These are phyloP conservation scores for Julus scandinavius DNA, from an alignment of 2,888 invertebrate genomes.

Conservation along the genomic window DNA sequence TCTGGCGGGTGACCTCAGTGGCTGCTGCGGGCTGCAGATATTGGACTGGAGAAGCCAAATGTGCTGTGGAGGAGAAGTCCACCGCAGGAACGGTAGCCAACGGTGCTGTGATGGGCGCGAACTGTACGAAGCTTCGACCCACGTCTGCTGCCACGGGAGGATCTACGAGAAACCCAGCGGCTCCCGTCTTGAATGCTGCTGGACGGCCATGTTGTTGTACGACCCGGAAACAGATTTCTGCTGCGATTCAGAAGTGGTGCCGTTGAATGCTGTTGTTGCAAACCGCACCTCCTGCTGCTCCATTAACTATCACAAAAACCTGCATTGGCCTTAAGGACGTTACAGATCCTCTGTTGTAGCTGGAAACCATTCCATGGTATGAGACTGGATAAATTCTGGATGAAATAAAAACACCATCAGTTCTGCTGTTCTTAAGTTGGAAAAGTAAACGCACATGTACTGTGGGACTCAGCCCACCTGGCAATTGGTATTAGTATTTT, in stretches of 20 bases:
- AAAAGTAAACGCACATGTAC: too few relatives aligned
- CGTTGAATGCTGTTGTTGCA: neutral
- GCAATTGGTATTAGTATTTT: too few relatives aligned
- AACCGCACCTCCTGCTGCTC: conserved; percentile 35
- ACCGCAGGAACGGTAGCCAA: neutral
- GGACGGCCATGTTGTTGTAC: neutral
- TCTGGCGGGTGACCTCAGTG: neutral
- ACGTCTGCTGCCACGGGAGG: conserved; percentile 26
- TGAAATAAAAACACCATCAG: too few relatives aligned
- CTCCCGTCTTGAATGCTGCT: conserved; percentile 22
- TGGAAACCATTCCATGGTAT: too few relatives aligned
- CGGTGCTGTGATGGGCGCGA: neutral
- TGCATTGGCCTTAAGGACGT: neutral
- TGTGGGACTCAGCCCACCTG: too few relatives aligned
- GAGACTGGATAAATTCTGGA: too few relatives aligned
- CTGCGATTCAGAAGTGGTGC: conserved; percentile 24
- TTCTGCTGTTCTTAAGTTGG: too few relatives aligned
- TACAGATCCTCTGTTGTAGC: too few relatives aligned
- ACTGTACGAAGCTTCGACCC: conserved; percentile 11
- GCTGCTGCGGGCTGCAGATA: conserved; percentile 31
- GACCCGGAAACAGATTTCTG: conserved; percentile 37
- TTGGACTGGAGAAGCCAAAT: conserved; percentile 21
- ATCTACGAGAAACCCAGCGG: neutral
- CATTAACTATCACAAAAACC: neutral
- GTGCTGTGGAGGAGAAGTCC: conserved; percentile 34